Percentiles rank a stretch among this genome's conserved stretches.
phyloP scores from a whole-genome alignment of 2,797 vertebrate species.

The Smutsia temminckii region DNA sequence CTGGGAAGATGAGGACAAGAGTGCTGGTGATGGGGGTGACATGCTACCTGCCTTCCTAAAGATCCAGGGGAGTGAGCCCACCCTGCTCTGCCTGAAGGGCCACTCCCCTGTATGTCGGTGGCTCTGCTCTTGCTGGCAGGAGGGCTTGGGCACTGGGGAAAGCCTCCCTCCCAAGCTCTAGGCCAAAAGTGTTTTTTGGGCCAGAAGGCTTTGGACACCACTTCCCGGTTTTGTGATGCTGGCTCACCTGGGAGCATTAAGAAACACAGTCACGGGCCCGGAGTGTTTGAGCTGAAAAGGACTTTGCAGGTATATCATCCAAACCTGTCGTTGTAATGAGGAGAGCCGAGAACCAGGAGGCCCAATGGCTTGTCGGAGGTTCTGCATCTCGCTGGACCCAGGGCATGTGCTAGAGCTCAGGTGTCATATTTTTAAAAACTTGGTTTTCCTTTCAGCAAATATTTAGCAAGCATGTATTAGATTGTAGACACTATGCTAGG shows the following conservation, averaged over 20 bases:
- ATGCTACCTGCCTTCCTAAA: not conserved
- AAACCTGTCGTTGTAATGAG: not conserved
- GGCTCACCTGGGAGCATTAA: not conserved
- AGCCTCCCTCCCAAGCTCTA: not conserved
- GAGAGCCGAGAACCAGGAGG: not conserved
- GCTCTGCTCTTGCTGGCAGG: not conserved
- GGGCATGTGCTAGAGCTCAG: not conserved
- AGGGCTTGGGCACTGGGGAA: not conserved
- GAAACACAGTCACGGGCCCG: not conserved
- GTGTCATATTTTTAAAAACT: not conserved
- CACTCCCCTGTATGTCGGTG: not conserved
- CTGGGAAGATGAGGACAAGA: not conserved
- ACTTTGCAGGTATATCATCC: not conserved
- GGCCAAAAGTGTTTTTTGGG: not conserved
- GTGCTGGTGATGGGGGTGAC: not conserved
- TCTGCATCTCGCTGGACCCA: not conserved
- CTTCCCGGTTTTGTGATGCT: not conserved
- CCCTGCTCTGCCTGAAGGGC: not conserved
- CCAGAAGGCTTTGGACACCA: not conserved
- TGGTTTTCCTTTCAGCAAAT: slow-evolving; percentile 26
- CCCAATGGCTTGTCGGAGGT: not conserved
- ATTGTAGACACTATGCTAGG: not conserved
- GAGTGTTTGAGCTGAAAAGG: not conserved
- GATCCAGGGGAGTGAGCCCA: not conserved
- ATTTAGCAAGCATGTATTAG: not conserved